phyloP scores from a whole-genome alignment of 2,888 invertebrate genomes.

The Drosophila nr. fundita region DNA sequence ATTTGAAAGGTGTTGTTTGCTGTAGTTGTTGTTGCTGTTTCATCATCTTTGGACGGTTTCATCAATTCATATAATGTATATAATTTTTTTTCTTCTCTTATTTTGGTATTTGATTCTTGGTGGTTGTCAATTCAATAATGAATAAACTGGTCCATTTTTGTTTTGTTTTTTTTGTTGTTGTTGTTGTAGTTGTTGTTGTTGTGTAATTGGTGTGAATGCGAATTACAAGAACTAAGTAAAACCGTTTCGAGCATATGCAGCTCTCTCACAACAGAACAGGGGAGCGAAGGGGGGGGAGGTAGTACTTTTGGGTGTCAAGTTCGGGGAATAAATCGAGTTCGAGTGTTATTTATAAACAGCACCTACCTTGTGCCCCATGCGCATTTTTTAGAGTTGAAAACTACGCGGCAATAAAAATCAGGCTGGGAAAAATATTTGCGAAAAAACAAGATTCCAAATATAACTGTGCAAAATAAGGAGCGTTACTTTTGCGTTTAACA shows the following conservation, averaged over 20 bases:
- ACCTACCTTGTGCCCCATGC: conserved; percentile 79
- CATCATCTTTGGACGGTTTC: conserved; percentile 73
- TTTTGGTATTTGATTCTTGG: conserved; percentile 58
- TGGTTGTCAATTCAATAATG: conserved; percentile 77
- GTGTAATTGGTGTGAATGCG: conserved; percentile 41
- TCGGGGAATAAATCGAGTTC: conserved; percentile 24
- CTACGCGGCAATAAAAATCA: conserved; percentile 61
- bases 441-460: conserved; percentile 29
- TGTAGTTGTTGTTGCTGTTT: conserved; percentile 53
- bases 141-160: conserved; percentile 74
- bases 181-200: conserved; percentile 38
- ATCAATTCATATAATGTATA: conserved; percentile 67
- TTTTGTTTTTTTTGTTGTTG: conserved; percentile 13
- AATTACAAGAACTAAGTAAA: conserved; percentile 56
- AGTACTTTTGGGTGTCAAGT: conserved; percentile 11
- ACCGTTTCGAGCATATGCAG: conserved; percentile 37
- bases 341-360: conserved; percentile 63
- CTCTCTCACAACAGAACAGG: conserved; percentile 20
- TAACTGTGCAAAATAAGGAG: conserved; percentile 34
- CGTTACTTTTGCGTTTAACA: conserved; percentile 42
- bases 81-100: conserved; percentile 37
- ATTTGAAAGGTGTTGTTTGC: conserved; percentile 8
- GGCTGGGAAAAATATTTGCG: conserved; percentile 32
- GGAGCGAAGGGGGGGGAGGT: background rate
- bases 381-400: conserved; percentile 73